Percentiles rank a stretch among this genome's conserved stretches.
These are phyloP conservation scores for Phoxinus phoxinus DNA, from an alignment of 2,113 vertebrate species.

Conservation along the genomic window DNA sequence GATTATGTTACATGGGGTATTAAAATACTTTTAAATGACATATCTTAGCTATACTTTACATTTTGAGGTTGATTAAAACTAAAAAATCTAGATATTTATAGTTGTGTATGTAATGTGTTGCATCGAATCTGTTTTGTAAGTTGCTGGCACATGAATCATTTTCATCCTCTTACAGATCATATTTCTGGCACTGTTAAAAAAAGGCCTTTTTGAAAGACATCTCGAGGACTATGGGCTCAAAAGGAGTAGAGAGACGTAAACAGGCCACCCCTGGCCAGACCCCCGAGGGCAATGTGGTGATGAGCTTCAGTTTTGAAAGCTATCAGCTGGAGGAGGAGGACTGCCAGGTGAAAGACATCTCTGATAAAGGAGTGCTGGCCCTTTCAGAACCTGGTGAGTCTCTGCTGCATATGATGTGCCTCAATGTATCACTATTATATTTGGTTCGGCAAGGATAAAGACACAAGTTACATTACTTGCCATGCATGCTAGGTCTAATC, in stretches of 20 bases:
- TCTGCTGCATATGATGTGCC: conserved; percentile 8
- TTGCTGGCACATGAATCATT: background rate
- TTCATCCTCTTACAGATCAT: background rate
- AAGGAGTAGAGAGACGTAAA: conserved; percentile 82
- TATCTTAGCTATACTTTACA: background rate
- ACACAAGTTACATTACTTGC: conserved; percentile 28
- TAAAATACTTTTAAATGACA: background rate
- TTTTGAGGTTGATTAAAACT: background rate
- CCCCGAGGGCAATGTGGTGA: conserved; percentile 83
- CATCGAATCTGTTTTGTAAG: background rate
- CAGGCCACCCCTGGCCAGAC: conserved; percentile 76
- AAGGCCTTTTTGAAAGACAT: conserved; percentile 32
- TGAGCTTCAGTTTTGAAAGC: conserved; percentile 93
- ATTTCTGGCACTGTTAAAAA: conserved; percentile 3
- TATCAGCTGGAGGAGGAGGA: conserved; percentile 91
- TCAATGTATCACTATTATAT: background rate
- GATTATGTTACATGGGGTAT: too few species aligned
- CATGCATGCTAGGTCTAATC: conserved; percentile 48
- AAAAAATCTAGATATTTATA: background rate
- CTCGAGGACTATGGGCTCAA: conserved; percentile 77
- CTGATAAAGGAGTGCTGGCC: conserved; percentile 82
- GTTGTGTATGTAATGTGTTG: background rate
- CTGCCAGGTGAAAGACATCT: conserved; percentile 76
- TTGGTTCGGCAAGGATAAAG: background rate
- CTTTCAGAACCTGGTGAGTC: conserved; percentile 86